phyloP scores from a whole-genome alignment of 2,113 vertebrate genomes.

The Cnemophilus loriae region DNA sequence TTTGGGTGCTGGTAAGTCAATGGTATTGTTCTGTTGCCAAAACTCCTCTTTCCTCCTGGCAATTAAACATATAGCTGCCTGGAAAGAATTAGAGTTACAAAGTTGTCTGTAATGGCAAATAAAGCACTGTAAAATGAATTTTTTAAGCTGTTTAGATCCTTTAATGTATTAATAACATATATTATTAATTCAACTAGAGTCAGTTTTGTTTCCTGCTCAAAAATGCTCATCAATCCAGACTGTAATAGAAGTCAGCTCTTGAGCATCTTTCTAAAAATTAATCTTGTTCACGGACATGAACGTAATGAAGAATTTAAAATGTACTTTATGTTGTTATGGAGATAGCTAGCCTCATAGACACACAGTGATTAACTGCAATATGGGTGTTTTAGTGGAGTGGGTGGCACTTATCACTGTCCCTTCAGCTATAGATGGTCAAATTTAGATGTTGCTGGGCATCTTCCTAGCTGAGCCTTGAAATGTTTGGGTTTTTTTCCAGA shows the following conservation, averaged over 20 bases:
- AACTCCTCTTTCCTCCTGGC: background rate
- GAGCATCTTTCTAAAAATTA: background rate
- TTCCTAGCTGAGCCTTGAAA: background rate
- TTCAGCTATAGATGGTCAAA: background rate
- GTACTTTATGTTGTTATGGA: background rate
- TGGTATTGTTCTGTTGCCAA: background rate
- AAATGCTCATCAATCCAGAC: background rate
- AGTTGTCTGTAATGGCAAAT: background rate
- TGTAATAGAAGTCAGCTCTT: background rate
- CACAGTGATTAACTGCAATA: background rate
- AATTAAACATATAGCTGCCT: rapidly evolving
- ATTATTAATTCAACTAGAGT: background rate
- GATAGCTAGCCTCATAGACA: background rate
- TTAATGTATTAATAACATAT: background rate
- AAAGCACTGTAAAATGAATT: background rate
- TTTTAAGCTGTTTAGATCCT: background rate
- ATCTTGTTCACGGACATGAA: background rate
- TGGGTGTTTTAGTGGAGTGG: background rate
- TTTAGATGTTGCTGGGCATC: background rate
- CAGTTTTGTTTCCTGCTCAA: background rate
- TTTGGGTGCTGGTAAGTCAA: background rate
- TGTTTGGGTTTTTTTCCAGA: background rate
- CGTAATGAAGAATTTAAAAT: background rate
- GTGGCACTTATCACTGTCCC: background rate
- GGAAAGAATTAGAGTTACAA: background rate